phyloP scores from a whole-genome alignment of 2,113 vertebrate genomes.

The Clinocottus analis region DNA sequence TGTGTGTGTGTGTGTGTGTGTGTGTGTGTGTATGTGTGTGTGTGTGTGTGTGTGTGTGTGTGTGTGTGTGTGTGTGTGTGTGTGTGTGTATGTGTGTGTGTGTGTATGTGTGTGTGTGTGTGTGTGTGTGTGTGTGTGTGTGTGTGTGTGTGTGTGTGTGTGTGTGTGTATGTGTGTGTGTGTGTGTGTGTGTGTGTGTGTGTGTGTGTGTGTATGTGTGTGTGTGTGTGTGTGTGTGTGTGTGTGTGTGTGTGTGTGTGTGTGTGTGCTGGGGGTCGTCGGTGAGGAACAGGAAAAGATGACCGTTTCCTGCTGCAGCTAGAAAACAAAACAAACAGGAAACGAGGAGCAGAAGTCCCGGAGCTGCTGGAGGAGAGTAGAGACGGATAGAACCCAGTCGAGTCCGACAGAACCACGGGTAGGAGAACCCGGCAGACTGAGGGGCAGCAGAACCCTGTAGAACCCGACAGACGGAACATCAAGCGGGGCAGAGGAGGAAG shows the following conservation, averaged over 20 bases:
- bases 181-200: not conserved
- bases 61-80: not conserved
- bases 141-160: too few relatives aligned
- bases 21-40: not conserved
- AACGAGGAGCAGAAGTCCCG: conserved; percentile 54
- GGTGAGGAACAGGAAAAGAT: conserved; percentile 69
- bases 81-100: not conserved
- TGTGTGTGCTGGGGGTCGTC: conserved; percentile 5
- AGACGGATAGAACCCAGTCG: not conserved
- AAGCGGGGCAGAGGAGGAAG: not conserved
- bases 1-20: too few relatives aligned
- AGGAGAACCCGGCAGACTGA: not conserved
- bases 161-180: too few relatives aligned
- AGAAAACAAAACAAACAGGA: conserved; percentile 80
- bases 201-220: not conserved
- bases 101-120: conserved; percentile 2
- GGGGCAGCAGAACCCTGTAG: not conserved
- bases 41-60: not conserved
- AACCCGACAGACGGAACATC: not conserved
- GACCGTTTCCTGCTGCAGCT: conserved; percentile 72
- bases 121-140: not conserved
- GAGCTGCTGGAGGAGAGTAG: conserved; percentile 26
- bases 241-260: not conserved
- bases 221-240: not conserved
- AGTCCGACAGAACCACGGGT: not conserved